Evolutionary conservation across 2,113 vertebrate species (phyloP), one percentile per base, ranked within the genome.

Genomic region (Labeo rohita): DNA sequence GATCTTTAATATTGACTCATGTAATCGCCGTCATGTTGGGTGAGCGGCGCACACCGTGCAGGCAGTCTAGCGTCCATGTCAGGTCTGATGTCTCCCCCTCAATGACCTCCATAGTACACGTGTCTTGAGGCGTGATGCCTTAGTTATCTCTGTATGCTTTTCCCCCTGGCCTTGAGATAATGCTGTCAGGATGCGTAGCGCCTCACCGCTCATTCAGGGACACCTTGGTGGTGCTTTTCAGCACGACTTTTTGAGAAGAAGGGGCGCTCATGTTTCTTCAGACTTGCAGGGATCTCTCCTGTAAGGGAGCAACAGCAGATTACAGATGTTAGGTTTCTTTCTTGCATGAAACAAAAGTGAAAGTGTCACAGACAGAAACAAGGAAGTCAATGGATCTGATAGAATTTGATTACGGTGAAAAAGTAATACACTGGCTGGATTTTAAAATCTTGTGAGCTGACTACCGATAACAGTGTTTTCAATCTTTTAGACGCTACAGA

Each of bases 201-300:
- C 96, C 98, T 99, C 98, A 99, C 98, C 98, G 98, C 97, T 99
- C 97, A 90, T 99, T 99, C 90, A 99, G 97, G 91, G 98, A 99
- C 97, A 99, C 96, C 96, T 99, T 99, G 96, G 98, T 99, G 96
- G 98, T 99, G 96, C 98, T 99, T 96, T 99, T 99, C 96, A 99
- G 97, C 95, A 99, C 97, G 84, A 99, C 97, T 95, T 98, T 99
- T 96, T 98, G 97, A 85, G 97, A 96, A 87, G 98, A 97, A 91
- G 97, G 94, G 86, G 97, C 96, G 90, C 96, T 98, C 98, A 99
- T 99, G 96, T 95, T 97, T 92, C 72, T 92, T 92, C 81, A 65
- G 90, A 65, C 59, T n/a, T 52, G 75, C 66, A 79, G 90, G 84
- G 80, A 89, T 88, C 92, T 91, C 49, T 89, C 72, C 88, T 89